These are phyloP conservation scores for Larimichthys polyactis DNA, from an alignment of 2,113 vertebrate genomes.

Conservation along the genomic window DNA sequence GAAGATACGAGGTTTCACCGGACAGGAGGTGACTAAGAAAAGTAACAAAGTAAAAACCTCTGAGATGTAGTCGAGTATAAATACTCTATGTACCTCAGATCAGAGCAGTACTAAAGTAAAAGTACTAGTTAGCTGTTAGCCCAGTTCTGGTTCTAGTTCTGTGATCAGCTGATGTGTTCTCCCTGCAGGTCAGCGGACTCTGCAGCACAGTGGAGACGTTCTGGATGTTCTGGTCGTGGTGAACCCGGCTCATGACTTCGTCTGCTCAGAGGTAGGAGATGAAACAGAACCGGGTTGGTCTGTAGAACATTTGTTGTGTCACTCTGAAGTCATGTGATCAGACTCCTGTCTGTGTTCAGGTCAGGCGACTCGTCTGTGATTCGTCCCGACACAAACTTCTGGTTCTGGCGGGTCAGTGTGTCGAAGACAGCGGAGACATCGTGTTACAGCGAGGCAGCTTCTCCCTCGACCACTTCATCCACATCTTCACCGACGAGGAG, in stretches of 20 bases:
- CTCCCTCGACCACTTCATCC: conserved; percentile 87
- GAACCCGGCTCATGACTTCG: conserved; percentile 89
- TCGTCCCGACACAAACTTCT: conserved; percentile 90
- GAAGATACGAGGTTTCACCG: no score
- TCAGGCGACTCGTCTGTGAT: conserved; percentile 89
- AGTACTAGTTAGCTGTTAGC: no score
- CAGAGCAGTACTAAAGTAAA: no score
- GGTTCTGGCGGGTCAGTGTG: conserved; percentile 90
- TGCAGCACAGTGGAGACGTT: conserved; percentile 90
- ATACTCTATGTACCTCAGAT: no score
- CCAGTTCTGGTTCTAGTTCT: no score
- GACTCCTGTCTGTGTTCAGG: conserved; percentile 75
- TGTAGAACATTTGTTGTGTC: neutral
- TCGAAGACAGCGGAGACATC: conserved; percentile 90
- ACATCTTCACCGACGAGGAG: conserved; percentile 91
- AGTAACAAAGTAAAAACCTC: no score
- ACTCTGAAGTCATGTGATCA: neutral
- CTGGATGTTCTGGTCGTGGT: conserved; percentile 92
- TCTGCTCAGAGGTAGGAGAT: conserved; percentile 90
- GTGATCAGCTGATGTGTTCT: neutral
- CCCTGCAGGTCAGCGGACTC: conserved; percentile 90
- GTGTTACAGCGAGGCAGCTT: conserved; percentile 91
- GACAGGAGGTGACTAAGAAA: no score
- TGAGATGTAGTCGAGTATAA: no score
- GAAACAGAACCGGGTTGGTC: neutral